Conservation (phyloP, 2,113 vertebrate genomes). For the Acanthisitta chloris region DNA sequence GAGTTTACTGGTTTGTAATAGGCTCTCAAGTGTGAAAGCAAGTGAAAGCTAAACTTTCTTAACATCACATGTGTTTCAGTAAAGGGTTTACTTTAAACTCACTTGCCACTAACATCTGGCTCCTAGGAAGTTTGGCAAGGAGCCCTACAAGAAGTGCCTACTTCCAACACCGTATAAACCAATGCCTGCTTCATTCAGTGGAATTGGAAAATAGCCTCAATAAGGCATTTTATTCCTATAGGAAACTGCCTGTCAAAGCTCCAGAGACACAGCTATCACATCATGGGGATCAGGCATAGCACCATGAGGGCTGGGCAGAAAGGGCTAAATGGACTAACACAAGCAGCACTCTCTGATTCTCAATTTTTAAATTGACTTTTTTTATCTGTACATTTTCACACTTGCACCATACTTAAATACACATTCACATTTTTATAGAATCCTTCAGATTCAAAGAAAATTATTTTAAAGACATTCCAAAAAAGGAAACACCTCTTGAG, state of each 20-base stretch:
- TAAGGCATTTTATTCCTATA: neutral
- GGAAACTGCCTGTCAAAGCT: neutral
- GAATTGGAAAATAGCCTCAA: neutral
- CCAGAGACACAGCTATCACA: neutral
- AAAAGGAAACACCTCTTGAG: constrained; percentile 9
- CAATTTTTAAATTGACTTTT: neutral
- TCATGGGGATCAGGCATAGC: neutral
- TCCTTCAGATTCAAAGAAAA: neutral
- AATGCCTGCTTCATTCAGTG: neutral
- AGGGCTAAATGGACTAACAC: neutral
- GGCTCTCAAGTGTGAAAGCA: neutral
- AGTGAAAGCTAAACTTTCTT: neutral
- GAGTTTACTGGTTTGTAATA: neutral
- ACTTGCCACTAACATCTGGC: neutral
- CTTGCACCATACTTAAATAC: neutral
- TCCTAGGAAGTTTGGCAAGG: neutral
- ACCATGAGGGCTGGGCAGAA: fast-evolving
- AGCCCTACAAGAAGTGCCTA: neutral
- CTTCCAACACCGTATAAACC: neutral
- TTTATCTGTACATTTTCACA: neutral
- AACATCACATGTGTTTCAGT: neutral
- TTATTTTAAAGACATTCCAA: constrained; percentile 10
- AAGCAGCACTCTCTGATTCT: neutral
- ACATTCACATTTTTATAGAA: neutral
- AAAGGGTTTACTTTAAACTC: neutral